These are phyloP conservation scores for Pomacea maculata DNA, from an alignment of 1,140 invertebrate species.

Conservation along the genomic window DNA sequence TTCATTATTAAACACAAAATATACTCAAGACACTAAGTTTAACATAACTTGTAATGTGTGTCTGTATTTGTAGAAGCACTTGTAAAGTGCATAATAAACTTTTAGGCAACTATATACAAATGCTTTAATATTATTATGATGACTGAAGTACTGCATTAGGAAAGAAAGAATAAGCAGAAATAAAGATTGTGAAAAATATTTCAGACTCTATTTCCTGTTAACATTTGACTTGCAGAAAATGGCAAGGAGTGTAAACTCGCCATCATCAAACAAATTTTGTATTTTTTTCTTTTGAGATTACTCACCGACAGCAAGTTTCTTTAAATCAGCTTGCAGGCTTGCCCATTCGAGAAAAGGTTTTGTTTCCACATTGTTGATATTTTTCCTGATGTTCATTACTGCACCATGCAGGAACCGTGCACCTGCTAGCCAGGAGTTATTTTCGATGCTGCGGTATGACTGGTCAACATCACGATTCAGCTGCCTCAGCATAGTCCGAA, in stretches of 20 bases:
- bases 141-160: too few species aligned
- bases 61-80: too few species aligned
- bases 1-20: too few species aligned
- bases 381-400: constrained; percentile 38
- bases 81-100: too few species aligned
- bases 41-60: too few species aligned
- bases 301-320: constrained; percentile 40
- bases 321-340: constrained; percentile 35
- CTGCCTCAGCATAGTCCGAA: constrained; percentile 35
- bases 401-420: constrained; percentile 43
- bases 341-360: constrained; percentile 52
- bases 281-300: neutral
- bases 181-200: too few species aligned
- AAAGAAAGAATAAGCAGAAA: too few species aligned
- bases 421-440: constrained; percentile 48
- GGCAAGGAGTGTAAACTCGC: neutral
- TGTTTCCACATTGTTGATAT: constrained; percentile 29
- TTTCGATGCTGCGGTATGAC: constrained; percentile 39
- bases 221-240: too few species aligned
- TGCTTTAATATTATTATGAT: too few species aligned
- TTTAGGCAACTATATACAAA: too few species aligned
- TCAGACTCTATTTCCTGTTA: too few species aligned
- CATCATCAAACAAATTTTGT: neutral
- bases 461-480: constrained; percentile 43
- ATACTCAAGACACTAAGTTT: too few species aligned